Evolutionary conservation across 2,888 invertebrate species (phyloP).

Genomic region (Pecten maximus): DNA sequence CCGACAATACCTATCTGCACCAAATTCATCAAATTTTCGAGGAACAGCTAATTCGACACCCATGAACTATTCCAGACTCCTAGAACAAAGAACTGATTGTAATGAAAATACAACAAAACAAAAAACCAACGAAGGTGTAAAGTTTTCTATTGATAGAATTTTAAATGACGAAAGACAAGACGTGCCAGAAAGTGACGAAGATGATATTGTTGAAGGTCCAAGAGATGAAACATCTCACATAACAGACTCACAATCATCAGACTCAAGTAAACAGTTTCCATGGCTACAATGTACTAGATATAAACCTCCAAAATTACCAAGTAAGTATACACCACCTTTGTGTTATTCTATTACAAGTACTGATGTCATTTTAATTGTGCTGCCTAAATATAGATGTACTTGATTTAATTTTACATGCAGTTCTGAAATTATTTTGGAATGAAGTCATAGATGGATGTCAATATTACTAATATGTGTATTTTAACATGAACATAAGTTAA

Average conservation of each 20-base stretch:
- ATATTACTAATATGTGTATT: too few relatives aligned
- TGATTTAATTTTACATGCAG: too few relatives aligned
- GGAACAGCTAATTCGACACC: not conserved
- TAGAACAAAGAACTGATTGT: not conserved
- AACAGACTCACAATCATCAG: conserved; percentile 47
- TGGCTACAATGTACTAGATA: conserved; percentile 81
- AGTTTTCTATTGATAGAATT: conserved; percentile 72
- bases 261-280: conserved; percentile 61
- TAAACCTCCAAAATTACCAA: conserved; percentile 80
- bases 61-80: not conserved
- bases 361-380: too few relatives aligned
- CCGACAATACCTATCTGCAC: conserved; percentile 37
- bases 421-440: not conserved
- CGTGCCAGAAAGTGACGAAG: conserved; percentile 34
- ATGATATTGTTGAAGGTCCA: conserved; percentile 38
- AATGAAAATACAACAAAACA: not conserved
- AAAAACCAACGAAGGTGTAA: conserved; percentile 52
- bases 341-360: too few relatives aligned
- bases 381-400: too few relatives aligned
- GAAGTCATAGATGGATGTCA: too few relatives aligned
- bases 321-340: conserved; percentile 75
- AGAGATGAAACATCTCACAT: conserved; percentile 26
- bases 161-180: conserved; percentile 50
- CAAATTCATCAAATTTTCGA: conserved; percentile 33
- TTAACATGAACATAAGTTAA: too few relatives aligned